Percentiles rank a stretch among this genome's conserved stretches.
Conservation (phyloP, 1,140 invertebrate species). For the Gryon sp. region DNA sequence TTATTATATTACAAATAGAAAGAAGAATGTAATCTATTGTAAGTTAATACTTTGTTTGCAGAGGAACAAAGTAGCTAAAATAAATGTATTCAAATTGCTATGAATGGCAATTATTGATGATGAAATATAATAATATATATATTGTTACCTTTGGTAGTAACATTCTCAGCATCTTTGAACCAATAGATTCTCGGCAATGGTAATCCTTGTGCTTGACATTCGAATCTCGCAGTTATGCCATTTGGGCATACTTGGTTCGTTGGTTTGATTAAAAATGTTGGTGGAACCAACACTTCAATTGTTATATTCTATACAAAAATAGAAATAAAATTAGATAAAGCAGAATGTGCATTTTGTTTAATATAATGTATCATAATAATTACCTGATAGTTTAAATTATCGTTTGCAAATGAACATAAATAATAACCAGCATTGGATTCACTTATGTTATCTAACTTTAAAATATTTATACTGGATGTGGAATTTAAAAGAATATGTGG, state of each 20-base stretch:
- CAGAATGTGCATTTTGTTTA: too few relatives aligned
- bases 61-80: too few relatives aligned
- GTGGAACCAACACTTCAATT: conserved; percentile 81
- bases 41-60: too few relatives aligned
- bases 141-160: conserved; percentile 81
- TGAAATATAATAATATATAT: neutral
- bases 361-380: neutral
- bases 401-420: conserved; percentile 78
- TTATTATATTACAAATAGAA: too few relatives aligned
- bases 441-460: conserved; percentile 77
- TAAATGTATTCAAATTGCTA: too few relatives aligned
- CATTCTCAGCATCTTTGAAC: conserved; percentile 84
- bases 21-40: too few relatives aligned
- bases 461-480: conserved; percentile 71
- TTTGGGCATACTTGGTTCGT: conserved; percentile 81
- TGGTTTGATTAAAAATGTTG: conserved; percentile 81
- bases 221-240: conserved; percentile 84
- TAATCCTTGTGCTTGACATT: conserved; percentile 84
- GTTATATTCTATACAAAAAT: conserved; percentile 71
- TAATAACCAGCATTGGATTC: conserved; percentile 81
- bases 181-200: conserved; percentile 84
- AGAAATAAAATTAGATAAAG: conserved; percentile 9
- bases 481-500: conserved; percentile 73
- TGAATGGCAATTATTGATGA: too few relatives aligned
- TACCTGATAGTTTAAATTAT: conserved; percentile 78